These are phyloP conservation scores for Microtus pennsylvanicus DNA, from an alignment of 2,113 vertebrate genomes.

Conservation along the genomic window DNA sequence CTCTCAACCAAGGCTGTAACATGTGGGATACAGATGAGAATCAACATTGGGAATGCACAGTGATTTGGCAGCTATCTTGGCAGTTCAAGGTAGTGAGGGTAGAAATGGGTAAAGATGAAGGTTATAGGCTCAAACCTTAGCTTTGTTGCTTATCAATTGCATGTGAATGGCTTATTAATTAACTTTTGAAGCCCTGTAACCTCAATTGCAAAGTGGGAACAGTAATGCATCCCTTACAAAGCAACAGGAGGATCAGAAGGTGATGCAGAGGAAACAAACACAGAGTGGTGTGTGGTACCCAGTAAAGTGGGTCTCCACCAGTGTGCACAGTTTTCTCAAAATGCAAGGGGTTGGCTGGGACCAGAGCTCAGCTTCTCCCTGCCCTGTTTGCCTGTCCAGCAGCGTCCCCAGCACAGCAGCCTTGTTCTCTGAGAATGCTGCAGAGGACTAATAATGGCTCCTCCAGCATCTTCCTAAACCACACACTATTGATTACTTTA, in stretches of 20 bases:
- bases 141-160: neutral
- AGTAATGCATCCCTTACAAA: neutral
- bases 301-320: accelerated
- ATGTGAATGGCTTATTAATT: no score
- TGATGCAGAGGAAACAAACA: neutral
- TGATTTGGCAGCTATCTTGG: neutral
- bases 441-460: neutral
- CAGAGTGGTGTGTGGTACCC: neutral
- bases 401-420: neutral
- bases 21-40: neutral
- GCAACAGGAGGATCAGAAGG: neutral
- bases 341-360: neutral
- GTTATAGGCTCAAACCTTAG: neutral
- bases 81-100: neutral
- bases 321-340: neutral
- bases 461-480: neutral
- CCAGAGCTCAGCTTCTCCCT: neutral
- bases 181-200: neutral
- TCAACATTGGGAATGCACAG: neutral
- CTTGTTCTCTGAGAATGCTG: neutral
- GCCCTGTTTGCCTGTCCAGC: neutral
- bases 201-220: neutral
- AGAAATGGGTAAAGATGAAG: neutral
- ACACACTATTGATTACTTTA: slow-evolving; percentile 61
- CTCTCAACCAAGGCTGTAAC: neutral